phyloP scores from a whole-genome alignment of 2,888 invertebrate genomes.

The Halictus quadricinctus region DNA sequence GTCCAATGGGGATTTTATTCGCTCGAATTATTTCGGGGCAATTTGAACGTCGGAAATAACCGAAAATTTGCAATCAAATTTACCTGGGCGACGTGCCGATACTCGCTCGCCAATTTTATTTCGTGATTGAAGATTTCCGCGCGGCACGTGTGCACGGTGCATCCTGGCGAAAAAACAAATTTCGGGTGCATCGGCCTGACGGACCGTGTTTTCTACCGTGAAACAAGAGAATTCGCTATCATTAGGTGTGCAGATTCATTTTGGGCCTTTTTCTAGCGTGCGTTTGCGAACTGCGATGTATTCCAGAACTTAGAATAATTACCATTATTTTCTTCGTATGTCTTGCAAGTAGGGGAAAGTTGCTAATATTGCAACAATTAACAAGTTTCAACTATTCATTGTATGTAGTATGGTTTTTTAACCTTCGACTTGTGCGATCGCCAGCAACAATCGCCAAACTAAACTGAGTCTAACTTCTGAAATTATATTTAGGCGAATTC shows the following conservation, averaged over 20 bases:
- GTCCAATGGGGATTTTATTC: background rate
- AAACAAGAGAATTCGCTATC: background rate
- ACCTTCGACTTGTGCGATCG: background rate
- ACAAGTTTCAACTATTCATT: no score
- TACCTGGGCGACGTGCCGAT: background rate
- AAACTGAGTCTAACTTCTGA: background rate
- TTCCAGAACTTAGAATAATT: background rate
- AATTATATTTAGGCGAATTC: background rate
- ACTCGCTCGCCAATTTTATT: background rate
- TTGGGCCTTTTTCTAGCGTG: background rate
- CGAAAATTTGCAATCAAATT: constrained; percentile 1
- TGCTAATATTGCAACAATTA: background rate
- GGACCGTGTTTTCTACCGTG: background rate
- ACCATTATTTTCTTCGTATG: background rate
- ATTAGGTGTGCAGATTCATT: background rate
- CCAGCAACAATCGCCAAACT: no score
- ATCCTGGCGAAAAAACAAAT: background rate
- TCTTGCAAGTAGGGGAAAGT: background rate
- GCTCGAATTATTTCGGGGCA: background rate
- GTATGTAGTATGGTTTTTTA: no score
- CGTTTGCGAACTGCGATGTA: background rate
- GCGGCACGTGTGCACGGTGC: background rate
- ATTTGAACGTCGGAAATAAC: background rate
- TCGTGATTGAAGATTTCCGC: background rate
- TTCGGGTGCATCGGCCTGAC: background rate